Conservation (phyloP, 1,140 invertebrate species). For the Ceratina japonica region DNA sequence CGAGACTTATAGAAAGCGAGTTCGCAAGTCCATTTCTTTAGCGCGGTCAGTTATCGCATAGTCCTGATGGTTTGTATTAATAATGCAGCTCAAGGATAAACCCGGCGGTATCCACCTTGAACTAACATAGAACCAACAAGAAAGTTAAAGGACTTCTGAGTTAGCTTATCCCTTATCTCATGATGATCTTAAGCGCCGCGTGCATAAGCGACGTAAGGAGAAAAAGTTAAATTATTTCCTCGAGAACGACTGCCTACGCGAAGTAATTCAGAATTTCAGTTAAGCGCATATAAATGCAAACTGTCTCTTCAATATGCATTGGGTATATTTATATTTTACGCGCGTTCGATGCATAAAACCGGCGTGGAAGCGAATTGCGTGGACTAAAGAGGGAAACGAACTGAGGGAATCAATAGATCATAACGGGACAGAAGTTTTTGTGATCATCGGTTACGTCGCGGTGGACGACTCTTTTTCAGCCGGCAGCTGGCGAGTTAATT, state of each 20-base stretch:
- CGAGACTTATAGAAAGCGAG: too few relatives aligned
- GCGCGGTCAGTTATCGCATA: background rate
- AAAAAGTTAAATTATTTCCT: background rate
- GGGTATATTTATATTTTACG: too few relatives aligned
- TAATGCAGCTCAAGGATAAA: conserved; percentile 33
- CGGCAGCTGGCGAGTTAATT: conserved; percentile 34
- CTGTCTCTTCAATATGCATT: background rate
- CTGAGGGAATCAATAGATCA: background rate
- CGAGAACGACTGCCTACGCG: too few relatives aligned
- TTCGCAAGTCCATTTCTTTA: too few relatives aligned
- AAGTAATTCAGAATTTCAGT: background rate
- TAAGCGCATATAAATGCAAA: too few relatives aligned
- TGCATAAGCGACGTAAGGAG: background rate
- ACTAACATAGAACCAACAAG: background rate
- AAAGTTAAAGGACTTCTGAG: conserved; percentile 4
- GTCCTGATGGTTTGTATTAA: conserved; percentile 11
- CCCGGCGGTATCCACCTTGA: conserved; percentile 13
- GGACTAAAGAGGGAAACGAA: background rate
- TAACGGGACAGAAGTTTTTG: background rate
- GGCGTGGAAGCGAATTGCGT: too few relatives aligned
- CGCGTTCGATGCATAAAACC: too few relatives aligned
- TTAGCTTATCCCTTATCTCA: background rate
- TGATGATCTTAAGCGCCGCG: background rate
- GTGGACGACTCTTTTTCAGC: conserved; percentile 19
- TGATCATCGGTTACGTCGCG: conserved; percentile 19